phyloP scores from a whole-genome alignment of 2,113 vertebrate genomes.

The Gambusia affinis region DNA sequence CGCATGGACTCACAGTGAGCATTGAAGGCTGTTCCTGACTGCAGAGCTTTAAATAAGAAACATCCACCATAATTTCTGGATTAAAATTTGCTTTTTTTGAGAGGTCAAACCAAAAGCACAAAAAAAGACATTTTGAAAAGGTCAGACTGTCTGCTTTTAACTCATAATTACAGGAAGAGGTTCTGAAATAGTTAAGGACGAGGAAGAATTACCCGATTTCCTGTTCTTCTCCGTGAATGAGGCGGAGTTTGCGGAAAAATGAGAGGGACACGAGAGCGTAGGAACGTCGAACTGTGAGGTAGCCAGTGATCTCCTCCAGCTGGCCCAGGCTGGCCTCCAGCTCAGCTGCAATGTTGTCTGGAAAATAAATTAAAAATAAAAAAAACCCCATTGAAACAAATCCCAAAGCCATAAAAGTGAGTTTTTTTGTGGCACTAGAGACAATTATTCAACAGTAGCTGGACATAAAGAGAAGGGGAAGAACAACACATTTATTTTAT shows the following conservation, averaged over 20 bases:
- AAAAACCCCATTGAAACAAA: neutral
- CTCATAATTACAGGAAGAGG: constrained; percentile 71
- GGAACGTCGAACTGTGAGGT: constrained; percentile 92
- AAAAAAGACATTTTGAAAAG: constrained; percentile 58
- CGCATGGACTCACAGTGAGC: neutral
- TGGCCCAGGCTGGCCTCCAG: constrained; percentile 95
- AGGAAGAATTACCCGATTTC: constrained; percentile 84
- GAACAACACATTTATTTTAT: too few species aligned
- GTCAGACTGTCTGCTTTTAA: constrained; percentile 65
- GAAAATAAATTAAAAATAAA: constrained; percentile 22
- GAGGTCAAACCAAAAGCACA: constrained; percentile 51
- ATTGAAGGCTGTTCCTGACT: constrained; percentile 4
- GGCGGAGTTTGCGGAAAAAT: constrained; percentile 92
- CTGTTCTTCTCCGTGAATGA: constrained; percentile 89
- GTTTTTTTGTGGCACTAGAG: too few species aligned
- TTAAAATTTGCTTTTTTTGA: constrained; percentile 43
- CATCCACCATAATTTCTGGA: constrained; percentile 22
- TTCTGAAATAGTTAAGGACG: constrained; percentile 35
- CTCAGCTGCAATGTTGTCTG: constrained; percentile 95
- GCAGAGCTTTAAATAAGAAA: constrained; percentile 29
- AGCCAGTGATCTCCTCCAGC: constrained; percentile 96
- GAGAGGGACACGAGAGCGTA: constrained; percentile 95
- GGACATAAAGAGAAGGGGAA: too few species aligned
- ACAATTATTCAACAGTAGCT: too few species aligned
- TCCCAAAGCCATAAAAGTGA: neutral